Percentiles rank a stretch among this genome's conserved stretches.
These are phyloP conservation scores for Oconnorella tubifera DNA, from an alignment of 2,888 invertebrate species.

Conservation along the genomic window DNA sequence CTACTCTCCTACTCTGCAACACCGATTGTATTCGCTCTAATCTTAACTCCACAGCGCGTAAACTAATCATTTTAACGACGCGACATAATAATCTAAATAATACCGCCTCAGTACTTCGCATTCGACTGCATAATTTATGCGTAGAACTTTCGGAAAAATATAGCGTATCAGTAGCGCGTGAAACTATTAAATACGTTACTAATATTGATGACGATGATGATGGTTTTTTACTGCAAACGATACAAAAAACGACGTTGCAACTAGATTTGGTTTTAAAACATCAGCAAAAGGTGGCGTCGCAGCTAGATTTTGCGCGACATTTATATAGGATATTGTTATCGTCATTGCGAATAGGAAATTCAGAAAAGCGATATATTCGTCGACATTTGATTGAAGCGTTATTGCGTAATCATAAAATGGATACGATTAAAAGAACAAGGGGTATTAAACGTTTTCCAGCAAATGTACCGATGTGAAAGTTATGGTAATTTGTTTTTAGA, in stretches of 20 bases:
- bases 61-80: background rate
- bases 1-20: background rate
- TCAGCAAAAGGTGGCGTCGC: background rate
- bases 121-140: background rate
- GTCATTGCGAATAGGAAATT: too few species aligned
- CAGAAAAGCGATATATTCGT: too few species aligned
- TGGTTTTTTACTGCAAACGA: background rate
- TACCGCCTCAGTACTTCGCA: background rate
- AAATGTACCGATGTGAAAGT: too few species aligned
- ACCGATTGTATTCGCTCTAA: background rate
- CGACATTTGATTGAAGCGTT: background rate
- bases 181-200: background rate
- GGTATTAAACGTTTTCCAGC: too few species aligned
- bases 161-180: background rate
- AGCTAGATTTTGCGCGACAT: background rate
- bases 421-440: background rate
- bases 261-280: background rate
- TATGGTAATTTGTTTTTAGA: too few species aligned
- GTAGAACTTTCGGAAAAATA: background rate
- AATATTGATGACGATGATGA: background rate
- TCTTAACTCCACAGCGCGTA: background rate
- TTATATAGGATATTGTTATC: too few species aligned
- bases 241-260: background rate
- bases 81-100: background rate
- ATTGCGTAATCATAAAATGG: background rate